Evolutionary conservation across 2,797 vertebrate genomes (phyloP).

Genomic region (Phoxinus dragarum): DNA sequence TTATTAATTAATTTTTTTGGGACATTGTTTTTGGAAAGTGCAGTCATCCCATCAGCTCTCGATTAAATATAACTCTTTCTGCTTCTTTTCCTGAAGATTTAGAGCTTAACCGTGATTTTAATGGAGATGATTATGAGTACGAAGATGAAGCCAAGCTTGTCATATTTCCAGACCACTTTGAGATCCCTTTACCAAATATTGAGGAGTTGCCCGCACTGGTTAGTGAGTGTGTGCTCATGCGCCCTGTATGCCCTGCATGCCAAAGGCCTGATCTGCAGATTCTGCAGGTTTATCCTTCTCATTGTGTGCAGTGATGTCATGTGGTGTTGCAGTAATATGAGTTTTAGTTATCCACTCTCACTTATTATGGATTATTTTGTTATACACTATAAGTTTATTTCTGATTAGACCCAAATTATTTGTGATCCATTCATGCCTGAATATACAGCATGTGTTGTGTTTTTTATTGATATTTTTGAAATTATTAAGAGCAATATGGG

Average conservation of each 20-base stretch:
- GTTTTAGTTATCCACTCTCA: not conserved
- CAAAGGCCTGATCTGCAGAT: conserved; percentile 42
- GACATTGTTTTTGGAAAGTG: not conserved
- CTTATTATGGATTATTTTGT: not conserved
- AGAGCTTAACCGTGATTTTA: conserved; percentile 93
- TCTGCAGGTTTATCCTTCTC: not conserved
- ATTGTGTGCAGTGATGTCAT: conserved; percentile 23
- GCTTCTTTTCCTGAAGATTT: conserved; percentile 88
- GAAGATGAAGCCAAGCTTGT: conserved; percentile 99
- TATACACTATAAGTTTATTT: not conserved
- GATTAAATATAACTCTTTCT: conserved; percentile 57
- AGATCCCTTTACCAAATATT: conserved; percentile 98
- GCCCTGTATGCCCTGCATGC: conserved; percentile 70
- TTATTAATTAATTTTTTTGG: not conserved
- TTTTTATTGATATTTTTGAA: not conserved
- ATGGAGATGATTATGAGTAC: conserved; percentile 93
- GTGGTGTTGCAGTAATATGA: not conserved
- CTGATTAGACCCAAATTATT: not conserved
- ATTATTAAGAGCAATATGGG: not conserved
- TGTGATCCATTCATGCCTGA: not conserved
- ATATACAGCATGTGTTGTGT: not conserved
- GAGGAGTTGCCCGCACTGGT: conserved; percentile 98
- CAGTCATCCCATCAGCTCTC: not conserved
- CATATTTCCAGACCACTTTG: conserved; percentile 99
- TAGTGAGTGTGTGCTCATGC: conserved; percentile 79